phyloP scores from a whole-genome alignment of 2,888 invertebrate genomes.

The Copidosoma aretas region DNA sequence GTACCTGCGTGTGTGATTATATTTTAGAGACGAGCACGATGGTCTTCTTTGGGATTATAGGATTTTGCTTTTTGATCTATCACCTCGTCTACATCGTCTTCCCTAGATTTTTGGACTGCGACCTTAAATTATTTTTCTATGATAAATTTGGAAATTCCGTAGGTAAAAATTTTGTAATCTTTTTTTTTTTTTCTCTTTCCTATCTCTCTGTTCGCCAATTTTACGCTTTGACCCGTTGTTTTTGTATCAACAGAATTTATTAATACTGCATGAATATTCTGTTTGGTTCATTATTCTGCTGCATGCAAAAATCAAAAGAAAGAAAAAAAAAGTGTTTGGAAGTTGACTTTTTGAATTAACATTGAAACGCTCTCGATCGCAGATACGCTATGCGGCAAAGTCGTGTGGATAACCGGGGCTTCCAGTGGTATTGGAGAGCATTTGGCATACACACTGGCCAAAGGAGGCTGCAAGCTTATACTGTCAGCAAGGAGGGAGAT shows the following conservation, averaged over 20 bases:
- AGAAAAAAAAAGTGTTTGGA: background rate
- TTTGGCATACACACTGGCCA: slow-evolving; percentile 73
- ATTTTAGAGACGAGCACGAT: background rate
- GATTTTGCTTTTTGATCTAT: slow-evolving; percentile 60
- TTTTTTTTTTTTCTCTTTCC: background rate
- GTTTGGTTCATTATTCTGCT: background rate
- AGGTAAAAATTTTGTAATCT: slow-evolving; percentile 61
- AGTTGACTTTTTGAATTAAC: too few relatives aligned
- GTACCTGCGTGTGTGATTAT: too few relatives aligned
- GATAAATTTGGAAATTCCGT: slow-evolving; percentile 70
- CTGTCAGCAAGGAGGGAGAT: slow-evolving; percentile 72
- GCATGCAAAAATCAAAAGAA: background rate
- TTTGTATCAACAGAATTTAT: too few relatives aligned
- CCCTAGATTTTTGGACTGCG: slow-evolving; percentile 68
- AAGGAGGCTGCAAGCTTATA: slow-evolving; percentile 71
- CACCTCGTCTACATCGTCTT: slow-evolving; percentile 65
- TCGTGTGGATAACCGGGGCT: slow-evolving; percentile 85
- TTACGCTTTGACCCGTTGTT: too few relatives aligned
- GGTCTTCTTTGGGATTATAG: slow-evolving; percentile 47
- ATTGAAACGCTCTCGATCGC: slow-evolving; percentile 18
- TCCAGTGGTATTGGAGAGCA: slow-evolving; percentile 84
- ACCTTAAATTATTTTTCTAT: slow-evolving; percentile 67
- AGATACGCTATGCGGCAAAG: slow-evolving; percentile 70
- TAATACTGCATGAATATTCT: too few relatives aligned
- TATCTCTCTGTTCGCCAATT: background rate